Base-by-base conservation (phyloP, 2,113 vertebrate species). In the Chionis minor region DNA sequence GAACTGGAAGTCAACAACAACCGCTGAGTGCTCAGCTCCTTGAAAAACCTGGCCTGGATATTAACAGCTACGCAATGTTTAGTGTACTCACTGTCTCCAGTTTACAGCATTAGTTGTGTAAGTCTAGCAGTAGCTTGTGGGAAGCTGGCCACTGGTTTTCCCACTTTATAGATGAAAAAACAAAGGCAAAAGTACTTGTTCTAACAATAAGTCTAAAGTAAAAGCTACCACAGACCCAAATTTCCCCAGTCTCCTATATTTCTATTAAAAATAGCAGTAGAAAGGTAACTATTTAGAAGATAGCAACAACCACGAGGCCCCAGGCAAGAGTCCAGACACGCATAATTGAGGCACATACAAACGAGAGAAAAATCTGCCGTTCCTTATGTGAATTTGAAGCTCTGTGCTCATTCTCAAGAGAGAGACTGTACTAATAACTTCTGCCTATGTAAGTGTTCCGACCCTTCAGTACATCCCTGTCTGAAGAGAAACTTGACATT, bases 11-110 rank as follows among this genome's bases (percentile, higher is more conserved):
- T 58, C 3, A 7, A 88, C 86, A 93, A 86, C 54, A 63, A 75
- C 56, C 12, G 8, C 65, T 44, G 81, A 94, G 65, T 40, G 78
- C 81, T 96, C 73, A 72, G 93, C 90, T 90, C 78, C 86, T 79
- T 79, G 77, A 94, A 94, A 93, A 96, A 88, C 45, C 78, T 86
- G 78, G 86, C 70, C 91, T 94, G 77, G 83, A 94, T 33, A 79
- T 71, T 4, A 88, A 62, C 5, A 66, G 20, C 35, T 32, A 1
- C 19, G 70, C 63, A 73, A 38, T 2, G 4, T 44, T 72, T 35
- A 35, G 24, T 10, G 27, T 8, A 12, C 7, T 45, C 81, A 17
- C 35, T 3, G 3, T 14, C 51, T 47, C 15, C 14, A 10, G 52
- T 40, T 86, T 45, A 59, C 26, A 54, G 30, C n/a, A 35, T 58